Percentiles rank a stretch among this genome's conserved stretches.
Conservation (phyloP, 1,140 invertebrate species). For the Physella acuta region DNA sequence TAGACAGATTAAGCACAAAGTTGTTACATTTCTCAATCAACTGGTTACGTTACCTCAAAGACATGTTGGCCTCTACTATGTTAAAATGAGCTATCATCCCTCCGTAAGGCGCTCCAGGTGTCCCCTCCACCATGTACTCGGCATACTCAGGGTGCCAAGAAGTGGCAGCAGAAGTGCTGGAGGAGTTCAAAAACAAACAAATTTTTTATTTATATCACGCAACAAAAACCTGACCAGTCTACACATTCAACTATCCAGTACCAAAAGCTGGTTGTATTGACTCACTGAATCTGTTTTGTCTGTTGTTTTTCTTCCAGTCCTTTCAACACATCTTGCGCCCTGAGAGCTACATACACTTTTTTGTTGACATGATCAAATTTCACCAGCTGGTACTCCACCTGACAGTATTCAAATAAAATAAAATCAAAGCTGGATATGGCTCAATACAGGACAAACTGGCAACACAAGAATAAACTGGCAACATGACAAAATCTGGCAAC, state of each 20-base stretch:
- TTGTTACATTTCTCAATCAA: no score
- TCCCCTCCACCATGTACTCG: constrained; percentile 99
- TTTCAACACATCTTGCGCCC: constrained; percentile 77
- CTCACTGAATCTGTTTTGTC: no score
- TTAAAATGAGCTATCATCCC: constrained; percentile 93
- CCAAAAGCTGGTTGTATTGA: not conserved
- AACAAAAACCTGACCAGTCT: no score
- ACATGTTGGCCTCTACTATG: constrained; percentile 97
- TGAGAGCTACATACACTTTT: constrained; percentile 77
- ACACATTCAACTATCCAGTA: not conserved
- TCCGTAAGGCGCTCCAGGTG: constrained; percentile 85
- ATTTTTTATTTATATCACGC: not conserved
- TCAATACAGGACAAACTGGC: not conserved
- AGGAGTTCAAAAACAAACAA: no score
- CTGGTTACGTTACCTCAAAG: constrained; percentile 70
- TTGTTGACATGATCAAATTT: constrained; percentile 90
- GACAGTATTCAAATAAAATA: constrained; percentile 15
- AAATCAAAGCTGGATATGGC: not conserved
- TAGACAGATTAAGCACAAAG: no score
- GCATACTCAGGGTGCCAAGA: constrained; percentile 96
- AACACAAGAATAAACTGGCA: no score
- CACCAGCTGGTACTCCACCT: constrained; percentile 92
- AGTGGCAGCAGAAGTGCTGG: constrained; percentile 30
- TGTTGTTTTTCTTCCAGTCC: constrained; percentile 68
- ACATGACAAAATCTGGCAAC: no score